Conservation (phyloP, 1,140 invertebrate species). For the Rhyacophila brunnea region DNA sequence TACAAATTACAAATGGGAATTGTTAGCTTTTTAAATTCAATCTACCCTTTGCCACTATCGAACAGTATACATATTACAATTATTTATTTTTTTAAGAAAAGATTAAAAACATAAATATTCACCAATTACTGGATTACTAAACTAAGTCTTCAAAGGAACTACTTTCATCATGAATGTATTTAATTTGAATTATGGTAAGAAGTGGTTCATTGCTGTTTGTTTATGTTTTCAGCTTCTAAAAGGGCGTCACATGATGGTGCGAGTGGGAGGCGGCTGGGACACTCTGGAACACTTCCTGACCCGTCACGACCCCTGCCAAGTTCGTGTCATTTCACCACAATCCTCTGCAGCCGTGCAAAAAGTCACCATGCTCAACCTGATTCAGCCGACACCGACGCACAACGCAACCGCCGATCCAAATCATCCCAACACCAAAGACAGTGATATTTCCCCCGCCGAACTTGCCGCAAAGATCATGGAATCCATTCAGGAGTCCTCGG, state of each 20-base stretch:
- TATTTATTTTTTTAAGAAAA: no score
- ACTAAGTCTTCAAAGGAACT: no score
- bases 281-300: conserved; percentile 89
- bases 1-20: no score
- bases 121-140: no score
- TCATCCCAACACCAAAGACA: conserved; percentile 15
- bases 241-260: conserved; percentile 88
- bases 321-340: conserved; percentile 62
- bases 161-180: no score
- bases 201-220: no score
- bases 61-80: no score
- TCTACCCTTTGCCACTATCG: no score
- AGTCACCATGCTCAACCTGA: conserved; percentile 41
- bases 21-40: no score
- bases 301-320: conserved; percentile 86
- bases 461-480: conserved; percentile 40
- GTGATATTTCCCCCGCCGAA: conserved; percentile 26
- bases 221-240: conserved; percentile 69
- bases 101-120: no score
- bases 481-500: conserved; percentile 2
- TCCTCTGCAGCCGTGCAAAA: conserved; percentile 40
- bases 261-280: conserved; percentile 91
- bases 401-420: conserved; percentile 9
- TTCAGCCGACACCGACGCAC: conserved; percentile 45
- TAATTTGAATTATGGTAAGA: no score